Percentiles rank a stretch among this genome's conserved stretches.
Conservation (phyloP, 2,113 vertebrate genomes). For the Gasterosteus nipponicus region DNA sequence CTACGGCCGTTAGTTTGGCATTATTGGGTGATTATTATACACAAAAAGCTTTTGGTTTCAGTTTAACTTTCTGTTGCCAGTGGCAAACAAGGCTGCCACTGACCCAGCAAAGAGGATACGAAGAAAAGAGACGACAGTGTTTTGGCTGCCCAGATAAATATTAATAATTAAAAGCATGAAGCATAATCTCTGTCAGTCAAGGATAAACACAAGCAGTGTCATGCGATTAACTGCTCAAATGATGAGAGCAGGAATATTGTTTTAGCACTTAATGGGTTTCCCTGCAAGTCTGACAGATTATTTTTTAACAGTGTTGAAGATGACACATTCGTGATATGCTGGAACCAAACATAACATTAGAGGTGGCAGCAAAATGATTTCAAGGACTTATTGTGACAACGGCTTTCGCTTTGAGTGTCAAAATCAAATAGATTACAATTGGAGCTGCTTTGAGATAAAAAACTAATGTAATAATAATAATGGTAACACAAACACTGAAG, state of each 20-base stretch:
- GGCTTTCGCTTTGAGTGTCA: neutral
- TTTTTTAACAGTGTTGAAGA: neutral
- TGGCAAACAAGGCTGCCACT: neutral
- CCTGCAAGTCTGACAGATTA: neutral
- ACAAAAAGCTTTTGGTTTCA: neutral
- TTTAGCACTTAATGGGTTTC: neutral
- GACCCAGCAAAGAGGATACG: neutral
- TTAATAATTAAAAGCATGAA: neutral
- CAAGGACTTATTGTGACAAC: neutral
- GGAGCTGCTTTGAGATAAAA: too few relatives aligned
- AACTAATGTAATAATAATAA: neutral
- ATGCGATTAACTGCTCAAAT: neutral
- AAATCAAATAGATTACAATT: neutral
- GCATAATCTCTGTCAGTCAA: neutral
- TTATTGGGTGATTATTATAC: neutral
- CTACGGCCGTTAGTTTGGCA: neutral
- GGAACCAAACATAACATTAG: neutral
- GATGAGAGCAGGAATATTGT: neutral
- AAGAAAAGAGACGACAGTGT: neutral
- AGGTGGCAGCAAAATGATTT: neutral
- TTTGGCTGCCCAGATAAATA: neutral
- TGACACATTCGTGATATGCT: neutral
- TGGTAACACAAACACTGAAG: neutral
- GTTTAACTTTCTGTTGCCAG: neutral
- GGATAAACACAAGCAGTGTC: neutral